phyloP scores from a whole-genome alignment of 1,140 invertebrate genomes.

The Neodiprion fabricii region DNA sequence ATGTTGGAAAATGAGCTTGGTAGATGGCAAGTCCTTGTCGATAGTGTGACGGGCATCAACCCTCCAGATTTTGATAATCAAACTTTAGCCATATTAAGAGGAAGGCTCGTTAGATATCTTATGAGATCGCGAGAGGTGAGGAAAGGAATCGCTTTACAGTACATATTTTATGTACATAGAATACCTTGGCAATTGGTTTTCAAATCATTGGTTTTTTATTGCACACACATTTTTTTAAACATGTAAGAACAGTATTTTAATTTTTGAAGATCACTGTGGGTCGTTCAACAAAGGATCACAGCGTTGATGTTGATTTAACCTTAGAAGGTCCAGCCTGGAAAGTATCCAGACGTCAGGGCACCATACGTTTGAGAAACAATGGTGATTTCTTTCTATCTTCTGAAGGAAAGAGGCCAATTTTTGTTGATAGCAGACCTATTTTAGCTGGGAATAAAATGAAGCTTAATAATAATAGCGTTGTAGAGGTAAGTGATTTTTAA shows the following conservation, averaged over 20 bases:
- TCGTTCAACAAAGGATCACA: conserved; percentile 85
- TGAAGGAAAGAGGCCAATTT: conserved; percentile 94
- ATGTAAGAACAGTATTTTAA: conserved; percentile 8
- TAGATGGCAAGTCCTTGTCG: conserved; percentile 93
- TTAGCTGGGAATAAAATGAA: conserved; percentile 85
- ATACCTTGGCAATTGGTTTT: conserved; percentile 1
- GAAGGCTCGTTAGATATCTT: conserved; percentile 90
- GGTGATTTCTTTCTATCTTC: conserved; percentile 95
- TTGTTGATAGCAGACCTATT: conserved; percentile 91
- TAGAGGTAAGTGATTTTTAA: conserved; percentile 75
- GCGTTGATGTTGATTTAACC: conserved; percentile 92
- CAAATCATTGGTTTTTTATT: conserved; percentile 22
- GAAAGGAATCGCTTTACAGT: neutral
- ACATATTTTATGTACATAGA: neutral
- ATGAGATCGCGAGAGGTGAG: conserved; percentile 93
- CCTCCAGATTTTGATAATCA: conserved; percentile 88
- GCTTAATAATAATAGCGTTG: conserved; percentile 91
- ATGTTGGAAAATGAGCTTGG: conserved; percentile 87
- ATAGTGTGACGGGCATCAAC: conserved; percentile 83
- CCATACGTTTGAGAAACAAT: conserved; percentile 88
- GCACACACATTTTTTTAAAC: neutral
- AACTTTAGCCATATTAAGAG: conserved; percentile 91
- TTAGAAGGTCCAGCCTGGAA: conserved; percentile 90
- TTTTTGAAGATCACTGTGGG: conserved; percentile 85
- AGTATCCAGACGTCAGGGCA: conserved; percentile 85